Evolutionary conservation across 2,888 invertebrate species (phyloP).

Genomic region (Lasioglossum figueresi): DNA sequence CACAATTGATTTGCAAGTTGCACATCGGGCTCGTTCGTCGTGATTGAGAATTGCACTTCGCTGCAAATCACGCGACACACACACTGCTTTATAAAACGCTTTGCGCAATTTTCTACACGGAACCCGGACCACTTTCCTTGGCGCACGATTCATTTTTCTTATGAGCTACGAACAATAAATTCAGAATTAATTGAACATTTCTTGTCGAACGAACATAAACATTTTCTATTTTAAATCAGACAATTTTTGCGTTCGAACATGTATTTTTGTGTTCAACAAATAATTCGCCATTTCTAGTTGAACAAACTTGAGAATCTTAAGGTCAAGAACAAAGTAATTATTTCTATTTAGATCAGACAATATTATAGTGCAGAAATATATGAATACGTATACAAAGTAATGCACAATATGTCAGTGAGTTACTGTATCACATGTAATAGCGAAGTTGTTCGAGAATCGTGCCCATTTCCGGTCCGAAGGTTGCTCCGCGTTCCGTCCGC

Average conservation of each 20-base stretch:
- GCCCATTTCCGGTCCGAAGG: not conserved
- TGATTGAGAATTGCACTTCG: constrained; percentile 8
- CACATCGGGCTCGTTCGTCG: not conserved
- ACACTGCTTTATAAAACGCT: constrained; percentile 51
- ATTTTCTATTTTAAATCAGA: not conserved
- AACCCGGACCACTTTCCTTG: constrained; percentile 49
- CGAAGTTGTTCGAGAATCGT: not conserved
- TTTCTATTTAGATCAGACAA: not conserved
- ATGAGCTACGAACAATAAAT: not conserved
- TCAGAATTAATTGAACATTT: not conserved
- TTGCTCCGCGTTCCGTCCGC: constrained; percentile 55
- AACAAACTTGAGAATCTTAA: not conserved
- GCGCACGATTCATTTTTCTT: not conserved
- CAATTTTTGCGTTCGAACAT: not conserved
- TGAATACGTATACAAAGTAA: not conserved
- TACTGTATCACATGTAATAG: not conserved
- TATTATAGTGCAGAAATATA: not conserved
- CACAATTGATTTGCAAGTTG: not conserved
- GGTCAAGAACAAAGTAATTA: not conserved
- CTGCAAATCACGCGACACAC: constrained; percentile 33
- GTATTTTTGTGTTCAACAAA: too few species aligned
- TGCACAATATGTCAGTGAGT: not conserved
- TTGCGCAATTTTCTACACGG: constrained; percentile 37
- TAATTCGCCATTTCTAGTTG: not conserved
- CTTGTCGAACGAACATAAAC: not conserved